Base-by-base conservation (phyloP, 2,888 invertebrate species). In the Ochlodes sylvanus region DNA sequence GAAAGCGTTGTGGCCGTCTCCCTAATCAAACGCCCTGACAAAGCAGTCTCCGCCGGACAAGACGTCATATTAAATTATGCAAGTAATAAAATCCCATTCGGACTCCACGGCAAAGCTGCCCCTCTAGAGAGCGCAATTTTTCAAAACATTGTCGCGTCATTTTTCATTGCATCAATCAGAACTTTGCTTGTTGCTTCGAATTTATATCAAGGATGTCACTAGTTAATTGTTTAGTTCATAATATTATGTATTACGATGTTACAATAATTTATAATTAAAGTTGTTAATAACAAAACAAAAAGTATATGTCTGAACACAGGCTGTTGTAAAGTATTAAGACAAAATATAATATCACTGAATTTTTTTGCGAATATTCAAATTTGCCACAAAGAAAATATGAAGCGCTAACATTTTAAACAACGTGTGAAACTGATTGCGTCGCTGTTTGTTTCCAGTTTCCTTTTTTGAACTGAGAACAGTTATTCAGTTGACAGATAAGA, bases 81-180 rank as follows among this genome's bases (percentile, higher is more conserved):
- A 86, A 86, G 92, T 89, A 89, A 92, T 92, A 91, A 91, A 92
- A 85, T 83, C 80, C 81, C 79, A 86, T 88, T 86, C 83, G 84
- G 78, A 80, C 76, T 80, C 75, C 73, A 74, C 83, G 80, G 82
- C 87, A 86, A 82, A 83, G 83, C 81, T 78, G 80, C 82, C 84
- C 82, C 81, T 80, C 80, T 83, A 4, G 73, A 73, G 85, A 80
- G 85, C 85, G 87, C 87, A 85, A 91, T 91, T 92, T 91, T 88
- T 92, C 92, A 90, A 87, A 92, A 92, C 88, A 86, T 91, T 90
- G 87, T 90, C 89, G 89, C 89, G 77, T 92, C 93, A 92, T 93
- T 92, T 92, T 89, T 93, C 92, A 92, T 90, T 88, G 90, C 92
- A 85, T 93, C 93, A 92, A 93, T 92, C 92, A 91, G 63, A 64